These are phyloP conservation scores for Mustelus asterias DNA, from an alignment of 2,113 vertebrate genomes.

Conservation along the genomic window DNA sequence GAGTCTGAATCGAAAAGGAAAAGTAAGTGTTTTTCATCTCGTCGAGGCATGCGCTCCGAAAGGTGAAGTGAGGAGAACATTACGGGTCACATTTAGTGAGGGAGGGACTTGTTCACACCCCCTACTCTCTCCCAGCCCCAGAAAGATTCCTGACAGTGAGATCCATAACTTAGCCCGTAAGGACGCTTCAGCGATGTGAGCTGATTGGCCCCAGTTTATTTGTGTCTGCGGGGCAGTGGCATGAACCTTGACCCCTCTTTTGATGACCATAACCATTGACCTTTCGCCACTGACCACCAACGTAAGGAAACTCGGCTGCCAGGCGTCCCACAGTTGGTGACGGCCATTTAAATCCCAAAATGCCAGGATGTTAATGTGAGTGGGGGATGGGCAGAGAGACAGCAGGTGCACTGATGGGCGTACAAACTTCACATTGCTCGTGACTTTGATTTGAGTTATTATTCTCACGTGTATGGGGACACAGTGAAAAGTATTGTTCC, in stretches of 20 bases:
- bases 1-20: constrained; percentile 74
- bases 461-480: no score
- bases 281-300: not conserved
- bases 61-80: not conserved
- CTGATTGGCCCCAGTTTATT: not conserved
- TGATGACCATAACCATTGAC: not conserved
- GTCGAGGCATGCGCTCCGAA: no score
- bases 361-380: not conserved
- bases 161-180: not conserved
- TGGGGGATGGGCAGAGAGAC: not conserved
- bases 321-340: not conserved
- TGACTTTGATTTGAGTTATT: not conserved
- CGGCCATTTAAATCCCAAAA: not conserved
- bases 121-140: no score
- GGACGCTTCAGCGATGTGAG: not conserved
- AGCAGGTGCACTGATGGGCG: not conserved
- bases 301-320: not conserved
- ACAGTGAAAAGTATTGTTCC: no score
- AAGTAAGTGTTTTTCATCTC: constrained; percentile 63
- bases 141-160: not conserved
- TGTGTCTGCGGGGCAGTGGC: not conserved
- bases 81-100: not conserved
- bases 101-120: no score
- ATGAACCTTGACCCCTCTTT: not conserved
- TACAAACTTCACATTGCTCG: not conserved